These are phyloP conservation scores for Elanoides forficatus DNA, from an alignment of 2,113 vertebrate species.

Conservation along the genomic window DNA sequence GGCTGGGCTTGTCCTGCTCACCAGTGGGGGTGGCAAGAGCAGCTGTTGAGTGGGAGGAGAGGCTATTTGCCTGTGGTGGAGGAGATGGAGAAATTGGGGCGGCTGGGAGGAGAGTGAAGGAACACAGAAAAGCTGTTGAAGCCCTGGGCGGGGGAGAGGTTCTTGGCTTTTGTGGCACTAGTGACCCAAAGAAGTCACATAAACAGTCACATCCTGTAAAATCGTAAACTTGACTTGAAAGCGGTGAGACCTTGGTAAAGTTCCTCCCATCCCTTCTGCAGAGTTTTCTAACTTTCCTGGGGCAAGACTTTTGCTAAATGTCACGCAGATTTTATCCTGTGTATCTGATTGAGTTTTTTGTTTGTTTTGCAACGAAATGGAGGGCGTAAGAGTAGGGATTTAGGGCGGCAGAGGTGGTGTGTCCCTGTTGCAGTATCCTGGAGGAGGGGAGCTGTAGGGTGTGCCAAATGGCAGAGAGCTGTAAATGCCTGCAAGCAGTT, in stretches of 20 bases:
- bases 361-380: background rate
- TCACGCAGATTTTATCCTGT: background rate
- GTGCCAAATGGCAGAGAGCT: background rate
- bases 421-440: background rate
- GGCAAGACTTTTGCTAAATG: background rate
- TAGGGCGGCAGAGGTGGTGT: background rate
- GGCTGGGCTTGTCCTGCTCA: background rate
- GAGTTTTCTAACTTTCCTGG: background rate
- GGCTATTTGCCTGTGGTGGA: background rate
- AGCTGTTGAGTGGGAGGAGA: background rate
- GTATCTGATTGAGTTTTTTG: background rate
- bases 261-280: background rate
- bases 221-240: background rate
- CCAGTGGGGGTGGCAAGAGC: background rate
- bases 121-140: background rate
- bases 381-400: background rate
- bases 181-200: background rate
- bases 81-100: background rate
- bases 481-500: background rate
- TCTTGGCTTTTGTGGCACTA: background rate
- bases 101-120: background rate
- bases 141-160: background rate
- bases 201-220: background rate
- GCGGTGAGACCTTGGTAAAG: rapidly evolving
- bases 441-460: background rate